These are phyloP conservation scores for Oncorhynchus tshawytscha DNA, from an alignment of 2,113 vertebrate species.

Conservation along the genomic window DNA sequence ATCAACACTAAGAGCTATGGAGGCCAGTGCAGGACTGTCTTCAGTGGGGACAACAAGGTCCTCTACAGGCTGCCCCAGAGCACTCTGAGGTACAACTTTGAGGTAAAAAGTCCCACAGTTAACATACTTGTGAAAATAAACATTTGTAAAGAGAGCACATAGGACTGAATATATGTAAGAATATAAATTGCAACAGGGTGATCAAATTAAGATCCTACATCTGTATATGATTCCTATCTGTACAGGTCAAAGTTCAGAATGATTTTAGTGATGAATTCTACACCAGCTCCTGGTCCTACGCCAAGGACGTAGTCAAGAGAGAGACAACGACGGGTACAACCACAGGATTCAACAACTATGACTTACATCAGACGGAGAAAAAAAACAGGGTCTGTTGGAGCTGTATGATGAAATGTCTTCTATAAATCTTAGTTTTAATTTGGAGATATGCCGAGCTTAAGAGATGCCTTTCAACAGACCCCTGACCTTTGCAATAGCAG, in stretches of 20 bases:
- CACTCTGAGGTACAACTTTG: constrained; percentile 74
- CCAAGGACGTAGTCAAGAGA: constrained; percentile 54
- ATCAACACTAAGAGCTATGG: constrained; percentile 87
- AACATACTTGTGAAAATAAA: no score
- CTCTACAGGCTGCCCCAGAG: constrained; percentile 81
- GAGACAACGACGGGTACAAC: constrained; percentile 39
- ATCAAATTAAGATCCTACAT: no score
- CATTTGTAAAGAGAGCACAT: no score
- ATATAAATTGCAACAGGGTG: no score
- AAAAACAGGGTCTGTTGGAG: constrained; percentile 31
- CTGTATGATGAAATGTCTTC: background rate
- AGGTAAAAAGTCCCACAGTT: constrained; percentile 67
- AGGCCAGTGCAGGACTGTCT: constrained; percentile 81
- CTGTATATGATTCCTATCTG: constrained; percentile 21
- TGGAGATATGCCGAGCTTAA: no score
- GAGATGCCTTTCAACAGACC: no score
- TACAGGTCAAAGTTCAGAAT: constrained; percentile 81
- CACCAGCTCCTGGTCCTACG: constrained; percentile 82
- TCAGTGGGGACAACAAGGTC: constrained; percentile 59
- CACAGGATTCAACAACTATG: constrained; percentile 40
- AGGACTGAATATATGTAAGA: background rate
- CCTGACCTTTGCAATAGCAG: no score
- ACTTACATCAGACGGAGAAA: constrained; percentile 28
- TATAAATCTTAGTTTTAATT: no score
- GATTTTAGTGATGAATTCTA: constrained; percentile 83